Evolutionary conservation across 2,113 vertebrate genomes (phyloP).

Genomic region (Coptodon rendalli): DNA sequence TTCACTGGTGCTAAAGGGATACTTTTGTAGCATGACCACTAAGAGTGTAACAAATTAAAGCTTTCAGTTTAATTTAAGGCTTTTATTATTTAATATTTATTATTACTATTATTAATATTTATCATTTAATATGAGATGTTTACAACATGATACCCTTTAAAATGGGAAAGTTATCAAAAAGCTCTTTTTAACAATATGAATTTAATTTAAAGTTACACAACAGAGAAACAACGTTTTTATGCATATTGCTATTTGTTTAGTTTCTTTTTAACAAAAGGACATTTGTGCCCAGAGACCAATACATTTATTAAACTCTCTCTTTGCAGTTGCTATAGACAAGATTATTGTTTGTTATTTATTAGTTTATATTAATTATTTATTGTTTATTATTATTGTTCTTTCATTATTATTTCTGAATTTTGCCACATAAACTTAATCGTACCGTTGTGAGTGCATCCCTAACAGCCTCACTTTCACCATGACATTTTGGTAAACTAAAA

Average conservation of each 20-base stretch:
- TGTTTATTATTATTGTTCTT: not conserved
- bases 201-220: not conserved
- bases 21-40: not conserved
- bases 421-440: not conserved
- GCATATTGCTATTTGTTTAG: not conserved
- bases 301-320: not conserved
- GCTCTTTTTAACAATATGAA: rapidly evolving
- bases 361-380: not conserved
- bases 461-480: not conserved
- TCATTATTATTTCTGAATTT: not conserved
- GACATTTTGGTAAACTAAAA: not conserved
- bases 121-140: not conserved
- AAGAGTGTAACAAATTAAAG: not conserved
- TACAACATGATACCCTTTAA: not conserved
- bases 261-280: not conserved
- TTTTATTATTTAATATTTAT: not conserved
- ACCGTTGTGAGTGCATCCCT: not conserved
- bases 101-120: no score
- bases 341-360: not conserved
- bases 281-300: not conserved
- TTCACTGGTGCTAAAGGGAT: not conserved
- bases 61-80: not conserved
- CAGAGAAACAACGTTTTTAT: not conserved
- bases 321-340: not conserved
- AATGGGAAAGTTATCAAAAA: not conserved